Percentiles rank a stretch among this genome's conserved stretches.
Evolutionary conservation across 1,140 invertebrate species (phyloP).

Genomic region (Choristoneura fumiferana): DNA sequence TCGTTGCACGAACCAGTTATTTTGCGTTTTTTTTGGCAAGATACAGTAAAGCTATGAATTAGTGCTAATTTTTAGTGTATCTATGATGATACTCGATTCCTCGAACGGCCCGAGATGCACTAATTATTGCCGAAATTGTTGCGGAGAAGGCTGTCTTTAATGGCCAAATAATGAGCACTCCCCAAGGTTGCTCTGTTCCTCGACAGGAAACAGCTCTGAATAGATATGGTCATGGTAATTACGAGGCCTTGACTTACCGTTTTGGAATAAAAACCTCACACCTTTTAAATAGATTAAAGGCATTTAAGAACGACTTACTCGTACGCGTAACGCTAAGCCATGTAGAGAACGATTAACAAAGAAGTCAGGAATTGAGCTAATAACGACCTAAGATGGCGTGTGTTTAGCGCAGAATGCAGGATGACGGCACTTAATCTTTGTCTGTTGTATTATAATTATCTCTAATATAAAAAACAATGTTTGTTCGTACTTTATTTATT

Average conservation of each 20-base stretch:
- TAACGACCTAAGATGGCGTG: constrained; percentile 12
- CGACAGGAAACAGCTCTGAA: constrained; percentile 68
- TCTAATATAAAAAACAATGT: no score
- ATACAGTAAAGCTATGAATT: neutral
- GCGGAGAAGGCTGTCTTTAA: constrained; percentile 58
- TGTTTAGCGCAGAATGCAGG: constrained; percentile 6
- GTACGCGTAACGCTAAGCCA: constrained; percentile 1
- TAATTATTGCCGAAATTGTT: constrained; percentile 64
- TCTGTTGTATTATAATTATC: no score
- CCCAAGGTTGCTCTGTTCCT: constrained; percentile 63
- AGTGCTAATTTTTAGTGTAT: constrained; percentile 12
- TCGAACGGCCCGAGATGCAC: constrained; percentile 28
- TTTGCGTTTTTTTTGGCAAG: neutral
- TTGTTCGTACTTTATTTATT: no score
- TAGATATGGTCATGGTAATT: constrained; percentile 73
- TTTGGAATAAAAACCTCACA: constrained; percentile 69
- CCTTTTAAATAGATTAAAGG: constrained; percentile 45
- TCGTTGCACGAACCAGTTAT: no score
- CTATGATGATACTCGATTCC: constrained; percentile 7
- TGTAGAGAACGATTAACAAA: constrained; percentile 10
- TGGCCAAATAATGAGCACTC: constrained; percentile 67
- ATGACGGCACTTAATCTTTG: constrained; percentile 6
- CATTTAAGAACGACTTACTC: neutral
- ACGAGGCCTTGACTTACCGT: constrained; percentile 71
- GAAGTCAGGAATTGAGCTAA: constrained; percentile 13